A percentile compares a stretch with the other conserved stretches of the same genome.
These are phyloP conservation scores for Microcebus tavaratra DNA, from an alignment of 2,113 vertebrate species.

Conservation along the genomic window DNA sequence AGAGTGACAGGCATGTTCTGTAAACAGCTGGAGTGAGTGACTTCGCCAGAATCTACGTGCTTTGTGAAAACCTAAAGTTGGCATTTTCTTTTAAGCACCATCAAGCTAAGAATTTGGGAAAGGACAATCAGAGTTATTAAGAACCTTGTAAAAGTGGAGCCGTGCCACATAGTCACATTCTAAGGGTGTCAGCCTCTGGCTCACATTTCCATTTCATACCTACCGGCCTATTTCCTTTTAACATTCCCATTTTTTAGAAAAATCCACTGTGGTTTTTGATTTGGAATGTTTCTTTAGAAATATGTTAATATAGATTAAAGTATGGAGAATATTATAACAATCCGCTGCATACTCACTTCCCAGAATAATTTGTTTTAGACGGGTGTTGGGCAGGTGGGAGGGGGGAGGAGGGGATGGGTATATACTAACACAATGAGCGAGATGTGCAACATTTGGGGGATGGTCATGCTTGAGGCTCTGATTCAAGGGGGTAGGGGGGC, in stretches of 20 bases:
- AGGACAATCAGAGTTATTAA: not conserved
- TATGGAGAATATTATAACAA: not conserved
- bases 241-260: not conserved
- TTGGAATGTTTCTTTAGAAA: not conserved
- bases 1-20: not conserved
- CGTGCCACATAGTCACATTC: not conserved
- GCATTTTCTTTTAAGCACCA: not conserved
- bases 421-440: too few relatives aligned
- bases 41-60: too few relatives aligned
- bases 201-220: not conserved
- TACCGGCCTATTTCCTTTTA: not conserved
- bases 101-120: not conserved
- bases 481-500: too few relatives aligned
- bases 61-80: too few relatives aligned
- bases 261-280: not conserved
- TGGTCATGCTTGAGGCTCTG: too few relatives aligned
- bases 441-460: too few relatives aligned
- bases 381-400: too few relatives aligned
- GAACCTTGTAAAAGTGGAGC: not conserved
- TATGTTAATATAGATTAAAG: not conserved
- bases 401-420: too few relatives aligned
- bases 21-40: not conserved
- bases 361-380: not conserved
- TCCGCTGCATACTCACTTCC: not conserved
- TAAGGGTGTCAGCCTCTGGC: not conserved